Conservation (phyloP, 2,888 invertebrate species). For the Temnothorax unifasciatus region DNA sequence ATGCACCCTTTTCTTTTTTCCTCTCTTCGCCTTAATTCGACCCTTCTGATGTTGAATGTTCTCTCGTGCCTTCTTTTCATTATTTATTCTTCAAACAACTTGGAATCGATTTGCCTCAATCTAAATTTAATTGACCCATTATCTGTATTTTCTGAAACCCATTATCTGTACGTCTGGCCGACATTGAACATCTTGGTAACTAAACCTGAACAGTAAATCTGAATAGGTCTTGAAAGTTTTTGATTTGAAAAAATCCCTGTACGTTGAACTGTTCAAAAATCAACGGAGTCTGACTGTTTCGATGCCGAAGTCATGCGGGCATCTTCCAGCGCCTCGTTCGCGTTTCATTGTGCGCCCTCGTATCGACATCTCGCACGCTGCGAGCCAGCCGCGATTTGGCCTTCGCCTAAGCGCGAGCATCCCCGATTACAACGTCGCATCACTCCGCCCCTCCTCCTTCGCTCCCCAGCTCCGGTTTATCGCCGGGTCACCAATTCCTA, state of each 20-base stretch:
- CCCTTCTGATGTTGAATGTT: neutral
- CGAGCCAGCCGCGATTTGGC: constrained; percentile 11
- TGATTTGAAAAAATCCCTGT: neutral
- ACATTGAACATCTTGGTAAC: neutral
- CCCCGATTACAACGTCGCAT: constrained; percentile 36
- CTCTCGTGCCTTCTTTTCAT: neutral
- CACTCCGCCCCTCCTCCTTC: neutral
- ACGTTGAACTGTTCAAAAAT: neutral
- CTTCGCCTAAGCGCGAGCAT: constrained; percentile 37
- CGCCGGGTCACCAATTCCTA: constrained; percentile 38
- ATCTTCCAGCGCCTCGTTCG: neutral
- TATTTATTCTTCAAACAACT: neutral
- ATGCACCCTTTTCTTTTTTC: neutral
- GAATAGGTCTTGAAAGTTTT: neutral
- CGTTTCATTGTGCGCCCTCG: neutral
- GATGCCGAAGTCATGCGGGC: neutral
- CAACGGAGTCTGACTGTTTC: neutral
- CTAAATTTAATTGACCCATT: neutral
- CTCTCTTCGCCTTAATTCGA: too few species aligned
- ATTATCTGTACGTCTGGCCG: neutral
- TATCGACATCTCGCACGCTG: constrained; percentile 21
- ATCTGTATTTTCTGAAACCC: neutral
- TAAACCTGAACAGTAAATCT: neutral
- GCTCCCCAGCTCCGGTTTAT: constrained; percentile 8
- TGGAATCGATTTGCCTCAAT: neutral